Percentiles rank a stretch among this genome's conserved stretches.
Conservation (phyloP, 2,888 invertebrate genomes). For the Ectemnius lituratus region DNA sequence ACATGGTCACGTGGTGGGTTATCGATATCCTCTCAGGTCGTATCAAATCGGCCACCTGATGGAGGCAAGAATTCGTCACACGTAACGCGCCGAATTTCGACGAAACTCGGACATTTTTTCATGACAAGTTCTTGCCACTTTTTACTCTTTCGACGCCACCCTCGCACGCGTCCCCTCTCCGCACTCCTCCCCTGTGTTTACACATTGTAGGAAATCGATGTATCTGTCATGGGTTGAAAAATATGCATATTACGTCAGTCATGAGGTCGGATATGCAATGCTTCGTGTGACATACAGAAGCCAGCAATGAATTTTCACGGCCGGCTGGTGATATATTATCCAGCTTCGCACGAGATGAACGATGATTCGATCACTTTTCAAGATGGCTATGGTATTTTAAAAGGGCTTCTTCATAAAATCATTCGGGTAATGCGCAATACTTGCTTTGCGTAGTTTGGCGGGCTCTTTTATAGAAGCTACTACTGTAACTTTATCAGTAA, state of each 20-base stretch:
- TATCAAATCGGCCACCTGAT: neutral
- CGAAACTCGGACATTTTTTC: neutral
- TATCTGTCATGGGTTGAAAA: neutral
- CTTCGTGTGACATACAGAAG: neutral
- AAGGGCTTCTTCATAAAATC: no score
- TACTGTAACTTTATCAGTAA: no score
- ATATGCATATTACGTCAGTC: neutral
- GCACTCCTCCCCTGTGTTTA: neutral
- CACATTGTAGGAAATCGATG: neutral
- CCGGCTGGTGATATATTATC: no score
- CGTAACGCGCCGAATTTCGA: neutral
- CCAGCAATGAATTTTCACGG: neutral
- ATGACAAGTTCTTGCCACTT: neutral
- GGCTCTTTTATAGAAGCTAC: no score
- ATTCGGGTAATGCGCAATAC: no score
- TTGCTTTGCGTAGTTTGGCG: no score
- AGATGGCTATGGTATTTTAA: no score
- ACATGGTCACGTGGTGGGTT: neutral
- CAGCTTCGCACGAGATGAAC: no score
- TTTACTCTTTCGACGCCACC: neutral
- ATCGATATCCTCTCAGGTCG: neutral
- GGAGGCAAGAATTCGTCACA: conserved; percentile 5
- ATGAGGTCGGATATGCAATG: neutral
- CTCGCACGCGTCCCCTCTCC: no score
- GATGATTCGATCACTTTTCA: no score